A percentile compares a stretch with the other conserved stretches of the same genome.
phyloP scores from a whole-genome alignment of 2,113 vertebrate species.

The Anoplopoma fimbria region DNA sequence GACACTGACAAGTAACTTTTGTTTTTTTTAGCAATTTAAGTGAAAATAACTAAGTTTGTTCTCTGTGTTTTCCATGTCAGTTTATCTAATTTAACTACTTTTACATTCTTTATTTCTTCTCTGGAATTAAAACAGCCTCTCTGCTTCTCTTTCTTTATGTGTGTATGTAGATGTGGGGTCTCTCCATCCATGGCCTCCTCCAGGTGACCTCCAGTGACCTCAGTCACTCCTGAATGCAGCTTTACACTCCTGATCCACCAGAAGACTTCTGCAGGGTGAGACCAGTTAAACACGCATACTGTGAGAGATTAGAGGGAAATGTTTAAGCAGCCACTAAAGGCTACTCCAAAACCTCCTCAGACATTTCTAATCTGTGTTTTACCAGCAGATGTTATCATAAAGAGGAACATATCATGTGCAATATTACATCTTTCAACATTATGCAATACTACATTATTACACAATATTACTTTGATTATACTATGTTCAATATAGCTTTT shows the following conservation, averaged over 20 bases:
- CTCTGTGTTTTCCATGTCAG: neutral
- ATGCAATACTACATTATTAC: too few relatives aligned
- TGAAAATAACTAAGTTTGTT: neutral
- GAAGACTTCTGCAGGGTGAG: constrained; percentile 56
- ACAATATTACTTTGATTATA: too few relatives aligned
- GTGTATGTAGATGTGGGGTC: constrained; percentile 30
- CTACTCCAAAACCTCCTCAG: neutral
- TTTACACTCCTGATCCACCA: constrained; percentile 14
- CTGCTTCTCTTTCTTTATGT: neutral
- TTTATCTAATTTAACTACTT: neutral
- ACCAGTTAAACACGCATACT: neutral
- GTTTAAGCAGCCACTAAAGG: neutral
- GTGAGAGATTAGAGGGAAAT: neutral
- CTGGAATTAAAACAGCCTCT: neutral
- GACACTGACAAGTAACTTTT: neutral
- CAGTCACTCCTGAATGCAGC: constrained; percentile 47
- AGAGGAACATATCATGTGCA: neutral
- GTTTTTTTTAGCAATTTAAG: neutral
- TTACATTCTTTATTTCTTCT: neutral
- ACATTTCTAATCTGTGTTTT: neutral
- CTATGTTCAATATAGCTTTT: neutral
- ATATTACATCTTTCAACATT: too few relatives aligned
- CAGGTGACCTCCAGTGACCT: constrained; percentile 29
- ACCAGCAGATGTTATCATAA: neutral
- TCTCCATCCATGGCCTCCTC: constrained; percentile 30